A percentile compares a stretch with the other conserved stretches of the same genome.
Conservation (phyloP, 2,113 vertebrate genomes). For the Cyprinus carpio region DNA sequence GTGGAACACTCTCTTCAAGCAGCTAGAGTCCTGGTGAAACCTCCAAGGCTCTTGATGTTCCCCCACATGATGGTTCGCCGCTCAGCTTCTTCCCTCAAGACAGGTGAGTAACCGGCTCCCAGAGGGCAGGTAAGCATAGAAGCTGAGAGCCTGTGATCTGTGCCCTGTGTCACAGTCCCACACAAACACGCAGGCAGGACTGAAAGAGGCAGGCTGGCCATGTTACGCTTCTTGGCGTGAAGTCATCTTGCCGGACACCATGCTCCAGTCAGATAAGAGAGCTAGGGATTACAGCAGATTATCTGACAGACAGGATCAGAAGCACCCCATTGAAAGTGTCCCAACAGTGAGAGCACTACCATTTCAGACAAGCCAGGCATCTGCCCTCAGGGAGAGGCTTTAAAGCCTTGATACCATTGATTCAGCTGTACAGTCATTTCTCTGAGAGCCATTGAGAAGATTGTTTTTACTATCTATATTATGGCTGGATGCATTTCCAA, state of each 20-base stretch:
- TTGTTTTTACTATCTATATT: conserved; percentile 10
- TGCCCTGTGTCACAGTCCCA: conserved; percentile 13
- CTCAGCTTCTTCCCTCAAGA: neutral
- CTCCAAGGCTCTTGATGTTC: conserved; percentile 16
- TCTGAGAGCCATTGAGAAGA: neutral
- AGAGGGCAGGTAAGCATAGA: neutral
- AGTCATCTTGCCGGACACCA: conserved; percentile 45
- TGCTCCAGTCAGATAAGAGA: conserved; percentile 63
- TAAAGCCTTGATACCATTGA: conserved; percentile 51
- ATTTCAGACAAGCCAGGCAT: conserved; percentile 52
- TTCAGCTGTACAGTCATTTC: conserved; percentile 8
- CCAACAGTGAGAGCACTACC: conserved; percentile 42
- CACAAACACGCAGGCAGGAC: neutral
- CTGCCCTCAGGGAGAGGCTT: conserved; percentile 60
- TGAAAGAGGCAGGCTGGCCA: conserved; percentile 26
- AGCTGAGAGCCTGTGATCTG: neutral
- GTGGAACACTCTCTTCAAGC: conserved; percentile 38
- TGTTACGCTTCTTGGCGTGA: conserved; percentile 19
- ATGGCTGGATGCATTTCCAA: conserved; percentile 8
- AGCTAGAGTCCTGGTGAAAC: neutral
- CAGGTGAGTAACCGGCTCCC: neutral
- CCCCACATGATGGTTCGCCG: neutral
- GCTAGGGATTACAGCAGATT: conserved; percentile 73
- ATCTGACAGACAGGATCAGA: conserved; percentile 63
- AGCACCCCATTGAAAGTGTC: conserved; percentile 47